Percentiles rank a stretch among this genome's conserved stretches.
Evolutionary conservation across 2,888 invertebrate genomes (phyloP).

Genomic region (Gari tellinella): DNA sequence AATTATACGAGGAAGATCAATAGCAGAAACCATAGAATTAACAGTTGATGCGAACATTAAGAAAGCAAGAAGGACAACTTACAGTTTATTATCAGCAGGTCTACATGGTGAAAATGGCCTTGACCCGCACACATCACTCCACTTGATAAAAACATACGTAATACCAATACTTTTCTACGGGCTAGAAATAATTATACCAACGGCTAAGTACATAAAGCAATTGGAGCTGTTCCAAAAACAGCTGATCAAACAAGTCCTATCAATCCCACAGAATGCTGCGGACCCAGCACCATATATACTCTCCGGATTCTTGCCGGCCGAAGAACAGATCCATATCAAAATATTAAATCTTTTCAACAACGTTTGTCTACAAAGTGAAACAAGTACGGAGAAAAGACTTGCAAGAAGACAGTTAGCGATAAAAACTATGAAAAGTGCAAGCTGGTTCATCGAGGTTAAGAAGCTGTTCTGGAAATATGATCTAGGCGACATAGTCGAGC

Average conservation of each 20-base stretch:
- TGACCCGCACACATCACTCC: constrained; percentile 19
- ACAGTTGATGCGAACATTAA: constrained; percentile 8
- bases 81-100: constrained; percentile 4
- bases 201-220: background rate
- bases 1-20: background rate
- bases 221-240: constrained; percentile 25
- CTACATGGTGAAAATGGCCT: constrained; percentile 12
- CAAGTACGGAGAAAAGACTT: no score
- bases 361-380: no score
- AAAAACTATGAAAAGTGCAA: no score
- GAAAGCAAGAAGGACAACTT: constrained; percentile 2
- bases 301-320: constrained; percentile 19
- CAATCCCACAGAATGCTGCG: constrained; percentile 24
- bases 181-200: constrained; percentile 20
- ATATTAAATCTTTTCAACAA: no score
- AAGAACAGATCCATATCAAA: no score
- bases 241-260: constrained; percentile 24
- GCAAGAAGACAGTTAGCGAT: no score
- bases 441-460: no score
- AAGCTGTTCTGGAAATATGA: no score
- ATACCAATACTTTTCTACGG: constrained; percentile 30
- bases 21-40: background rate
- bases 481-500: no score
- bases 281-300: constrained; percentile 28
- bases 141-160: constrained; percentile 15